Base-by-base conservation (phyloP, 2,888 invertebrate genomes). In the Smittia sp. region DNA sequence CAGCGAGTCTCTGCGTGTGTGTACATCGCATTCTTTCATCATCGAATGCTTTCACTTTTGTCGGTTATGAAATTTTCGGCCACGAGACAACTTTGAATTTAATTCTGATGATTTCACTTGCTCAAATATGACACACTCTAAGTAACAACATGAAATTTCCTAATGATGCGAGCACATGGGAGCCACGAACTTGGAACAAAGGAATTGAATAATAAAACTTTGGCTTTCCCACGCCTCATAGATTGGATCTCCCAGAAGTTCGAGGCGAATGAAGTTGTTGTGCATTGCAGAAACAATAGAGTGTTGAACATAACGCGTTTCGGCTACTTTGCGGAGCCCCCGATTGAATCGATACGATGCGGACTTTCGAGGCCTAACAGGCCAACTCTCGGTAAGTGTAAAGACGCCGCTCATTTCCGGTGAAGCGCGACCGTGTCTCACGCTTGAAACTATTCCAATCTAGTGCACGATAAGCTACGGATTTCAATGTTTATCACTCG, bases 11-110 rank as follows among this genome's bases (percentile, higher is more conserved):
- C 22, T 20, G 18, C 18, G 9, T 32, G 32, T 32, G 32, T 32
- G 32, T 32, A 9, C 3, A 9, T 32, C 32, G n/a, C 46, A n/a
- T 46, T 15, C n/a, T 46, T 11, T 46, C 15, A n/a, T 46, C 6
- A 6, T 46, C 46, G 46, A 15, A 3, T 13, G 72, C 72, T 72
- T 72, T 72, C 72, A 72, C 72, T 72, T 72, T 72, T 72, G 18
- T 1, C 39, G 32, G 58, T 72, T 72, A 72, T 54, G 72, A 72
- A 72, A 62, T 72, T 22, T 3, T 9, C 3, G 32, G 9, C 32
- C 9, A 6, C 32, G 9, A 6, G 32, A 6, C 13, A 15, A n/a
- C 9, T 32, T 22, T 11, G 25, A 1, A 9, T 54, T 38, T n/a
- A 7, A 20, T 9, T 72, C 13, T 2, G 7, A 22, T 46, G 15